phyloP scores from a whole-genome alignment of 2,888 invertebrate genomes.

The Drosophila macrothrix region DNA sequence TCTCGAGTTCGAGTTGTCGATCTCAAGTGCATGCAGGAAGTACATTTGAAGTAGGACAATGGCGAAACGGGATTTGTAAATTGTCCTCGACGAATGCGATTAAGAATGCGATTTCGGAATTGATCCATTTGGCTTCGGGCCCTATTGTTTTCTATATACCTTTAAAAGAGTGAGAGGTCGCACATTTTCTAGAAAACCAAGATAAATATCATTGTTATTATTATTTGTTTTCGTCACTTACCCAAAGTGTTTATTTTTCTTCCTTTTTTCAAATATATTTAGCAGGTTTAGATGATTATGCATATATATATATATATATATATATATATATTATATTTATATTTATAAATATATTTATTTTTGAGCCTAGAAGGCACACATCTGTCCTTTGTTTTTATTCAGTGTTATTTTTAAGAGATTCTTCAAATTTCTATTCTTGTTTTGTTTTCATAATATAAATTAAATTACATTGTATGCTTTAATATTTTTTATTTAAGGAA shows the following conservation, averaged over 20 bases:
- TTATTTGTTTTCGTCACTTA: conserved; percentile 43
- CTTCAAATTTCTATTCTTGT: neutral
- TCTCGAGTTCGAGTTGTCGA: neutral
- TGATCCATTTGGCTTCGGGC: conserved; percentile 38
- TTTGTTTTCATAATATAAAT: neutral
- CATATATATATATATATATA: neutral
- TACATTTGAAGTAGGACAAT: conserved; percentile 1
- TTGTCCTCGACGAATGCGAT: conserved; percentile 34
- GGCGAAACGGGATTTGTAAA: conserved; percentile 16
- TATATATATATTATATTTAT: neutral
- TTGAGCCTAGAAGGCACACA: neutral
- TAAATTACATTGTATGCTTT: neutral
- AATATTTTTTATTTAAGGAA: neutral
- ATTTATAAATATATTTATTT: neutral
- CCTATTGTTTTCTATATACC: conserved; percentile 18
- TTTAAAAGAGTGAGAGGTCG: conserved; percentile 5
- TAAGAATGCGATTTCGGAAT: conserved; percentile 27
- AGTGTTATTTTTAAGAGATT: neutral
- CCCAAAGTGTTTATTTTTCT: conserved; percentile 20
- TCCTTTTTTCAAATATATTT: conserved; percentile 23
- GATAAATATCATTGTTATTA: conserved; percentile 46
- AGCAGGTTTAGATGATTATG: conserved; percentile 10
- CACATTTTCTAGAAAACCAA: conserved; percentile 21
- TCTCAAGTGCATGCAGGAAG: conserved; percentile 7
- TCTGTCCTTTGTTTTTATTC: neutral